These are phyloP conservation scores for Formica selysi DNA, from an alignment of 1,140 invertebrate genomes.

Conservation along the genomic window DNA sequence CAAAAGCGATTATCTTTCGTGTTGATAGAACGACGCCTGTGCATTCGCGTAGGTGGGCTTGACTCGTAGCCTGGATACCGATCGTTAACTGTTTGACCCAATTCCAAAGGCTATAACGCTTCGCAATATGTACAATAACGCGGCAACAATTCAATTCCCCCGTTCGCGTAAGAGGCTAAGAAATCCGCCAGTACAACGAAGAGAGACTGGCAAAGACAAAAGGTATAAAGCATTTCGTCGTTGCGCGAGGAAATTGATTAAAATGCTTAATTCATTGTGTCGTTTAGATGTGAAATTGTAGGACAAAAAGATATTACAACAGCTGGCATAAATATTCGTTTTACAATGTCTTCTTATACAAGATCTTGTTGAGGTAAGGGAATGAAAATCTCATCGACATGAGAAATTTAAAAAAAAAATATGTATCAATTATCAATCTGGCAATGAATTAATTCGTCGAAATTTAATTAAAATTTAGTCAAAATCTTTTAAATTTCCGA, in stretches of 20 bases:
- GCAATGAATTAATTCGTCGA: neutral
- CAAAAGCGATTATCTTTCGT: slow-evolving; percentile 62
- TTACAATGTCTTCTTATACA: neutral
- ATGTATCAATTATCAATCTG: neutral
- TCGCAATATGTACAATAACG: slow-evolving; percentile 57
- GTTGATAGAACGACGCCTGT: slow-evolving; percentile 49
- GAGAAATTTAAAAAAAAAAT: neutral
- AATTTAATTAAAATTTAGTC: neutral
- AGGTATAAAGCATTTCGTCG: neutral
- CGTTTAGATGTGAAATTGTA: neutral
- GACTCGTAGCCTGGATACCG: slow-evolving; percentile 55
- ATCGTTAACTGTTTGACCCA: slow-evolving; percentile 63
- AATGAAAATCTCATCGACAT: neutral
- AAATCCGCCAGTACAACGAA: slow-evolving; percentile 12
- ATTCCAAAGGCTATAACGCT: slow-evolving; percentile 52
- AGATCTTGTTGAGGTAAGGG: neutral
- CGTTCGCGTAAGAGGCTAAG: slow-evolving; percentile 47
- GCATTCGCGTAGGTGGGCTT: slow-evolving; percentile 51
- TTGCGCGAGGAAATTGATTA: neutral
- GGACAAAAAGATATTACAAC: neutral
- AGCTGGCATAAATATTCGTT: neutral
- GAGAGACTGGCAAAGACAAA: neutral
- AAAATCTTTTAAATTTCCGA: too few species aligned
- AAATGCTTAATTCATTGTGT: slow-evolving; percentile 14
- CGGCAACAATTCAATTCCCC: slow-evolving; percentile 53